Percentiles rank a stretch among this genome's conserved stretches.
Evolutionary conservation across 2,113 vertebrate genomes (phyloP).

Genomic region (Ptilorrhoa leucosticta): DNA sequence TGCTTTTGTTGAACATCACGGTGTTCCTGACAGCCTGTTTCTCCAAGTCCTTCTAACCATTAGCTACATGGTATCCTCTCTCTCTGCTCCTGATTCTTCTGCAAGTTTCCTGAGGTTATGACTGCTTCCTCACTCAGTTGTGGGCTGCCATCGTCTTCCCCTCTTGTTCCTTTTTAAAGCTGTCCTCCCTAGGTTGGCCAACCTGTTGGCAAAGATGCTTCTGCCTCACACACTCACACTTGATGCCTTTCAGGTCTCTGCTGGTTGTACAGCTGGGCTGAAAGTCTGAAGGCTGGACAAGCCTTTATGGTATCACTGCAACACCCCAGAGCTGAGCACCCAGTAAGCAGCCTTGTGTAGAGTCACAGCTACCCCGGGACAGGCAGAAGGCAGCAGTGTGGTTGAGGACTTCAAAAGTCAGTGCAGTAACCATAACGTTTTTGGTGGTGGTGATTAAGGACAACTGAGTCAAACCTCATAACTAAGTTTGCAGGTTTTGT

Average conservation of each 20-base stretch:
- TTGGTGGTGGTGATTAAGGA: not conserved
- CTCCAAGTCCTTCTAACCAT: not conserved
- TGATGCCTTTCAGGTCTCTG: not conserved
- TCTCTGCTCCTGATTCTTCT: not conserved
- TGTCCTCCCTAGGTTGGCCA: not conserved
- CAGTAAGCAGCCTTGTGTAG: not conserved
- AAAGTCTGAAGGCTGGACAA: not conserved
- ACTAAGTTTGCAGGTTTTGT: not conserved
- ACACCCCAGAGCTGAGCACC: fast-evolving
- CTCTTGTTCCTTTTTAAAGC: not conserved
- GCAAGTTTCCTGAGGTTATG: not conserved
- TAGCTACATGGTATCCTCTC: not conserved
- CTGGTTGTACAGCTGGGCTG: not conserved
- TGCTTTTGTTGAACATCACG: not conserved
- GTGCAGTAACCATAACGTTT: not conserved
- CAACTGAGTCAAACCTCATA: not conserved
- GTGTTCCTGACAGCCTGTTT: not conserved
- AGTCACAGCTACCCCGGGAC: not conserved
- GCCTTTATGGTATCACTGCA: not conserved
- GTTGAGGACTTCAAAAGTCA: not conserved
- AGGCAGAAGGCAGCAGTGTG: not conserved
- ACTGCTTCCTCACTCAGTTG: not conserved
- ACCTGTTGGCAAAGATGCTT: not conserved
- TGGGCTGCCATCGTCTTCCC: not conserved
- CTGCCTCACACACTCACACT: not conserved